Conservation (phyloP, 2,797 vertebrate species). For the Valencia hispanica region DNA sequence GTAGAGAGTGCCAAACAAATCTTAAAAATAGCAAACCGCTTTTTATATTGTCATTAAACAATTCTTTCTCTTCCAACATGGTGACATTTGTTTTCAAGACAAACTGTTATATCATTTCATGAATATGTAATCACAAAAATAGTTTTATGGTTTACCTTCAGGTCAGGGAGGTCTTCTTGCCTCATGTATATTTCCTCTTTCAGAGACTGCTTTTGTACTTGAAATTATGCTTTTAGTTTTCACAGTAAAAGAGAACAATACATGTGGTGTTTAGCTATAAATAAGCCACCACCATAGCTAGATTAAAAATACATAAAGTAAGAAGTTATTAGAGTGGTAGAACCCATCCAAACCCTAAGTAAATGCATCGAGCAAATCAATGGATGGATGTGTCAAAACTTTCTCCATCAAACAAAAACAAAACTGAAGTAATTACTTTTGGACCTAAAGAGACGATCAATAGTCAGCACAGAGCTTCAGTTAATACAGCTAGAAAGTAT, state of each 20-base stretch:
- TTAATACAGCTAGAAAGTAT: no score
- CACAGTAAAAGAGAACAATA: not conserved
- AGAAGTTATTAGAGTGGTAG: no score
- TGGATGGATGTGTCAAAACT: no score
- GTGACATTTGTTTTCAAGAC: not conserved
- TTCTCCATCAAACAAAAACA: no score
- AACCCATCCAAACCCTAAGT: no score
- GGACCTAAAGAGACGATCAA: no score
- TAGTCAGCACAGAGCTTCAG: no score
- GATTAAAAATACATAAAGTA: not conserved
- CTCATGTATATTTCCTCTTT: not conserved
- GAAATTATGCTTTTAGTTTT: not conserved
- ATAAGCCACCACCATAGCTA: not conserved
- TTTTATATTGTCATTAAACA: not conserved
- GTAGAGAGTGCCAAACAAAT: not conserved
- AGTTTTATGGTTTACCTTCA: not conserved
- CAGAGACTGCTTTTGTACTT: not conserved
- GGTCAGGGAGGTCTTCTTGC: not conserved
- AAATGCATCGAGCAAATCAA: no score
- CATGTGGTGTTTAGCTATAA: not conserved
- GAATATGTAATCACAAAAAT: not conserved
- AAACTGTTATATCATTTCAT: not conserved
- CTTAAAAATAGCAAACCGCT: not conserved
- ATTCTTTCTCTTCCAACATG: not conserved
- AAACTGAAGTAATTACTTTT: no score